Evolutionary conservation across 1,140 invertebrate genomes (phyloP).

Genomic region (Lucilia sericata): DNA sequence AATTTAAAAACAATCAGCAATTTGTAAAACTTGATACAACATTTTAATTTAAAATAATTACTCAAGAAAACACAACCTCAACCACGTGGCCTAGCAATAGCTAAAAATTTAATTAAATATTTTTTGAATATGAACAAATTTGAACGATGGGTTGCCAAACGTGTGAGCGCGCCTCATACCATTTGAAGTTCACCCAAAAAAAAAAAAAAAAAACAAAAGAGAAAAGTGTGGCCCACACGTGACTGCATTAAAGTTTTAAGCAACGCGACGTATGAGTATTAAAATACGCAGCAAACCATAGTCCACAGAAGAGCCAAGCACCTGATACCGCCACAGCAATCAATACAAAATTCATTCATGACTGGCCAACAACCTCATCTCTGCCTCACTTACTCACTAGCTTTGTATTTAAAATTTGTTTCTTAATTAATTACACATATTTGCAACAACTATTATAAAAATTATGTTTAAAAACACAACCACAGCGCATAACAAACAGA

Average conservation of each 20-base stretch:
- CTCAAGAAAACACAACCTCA: neutral
- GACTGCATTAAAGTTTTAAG: neutral
- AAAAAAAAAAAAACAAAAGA: neutral
- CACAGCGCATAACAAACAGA: neutral
- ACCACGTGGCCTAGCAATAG: neutral
- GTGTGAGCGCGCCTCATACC: neutral
- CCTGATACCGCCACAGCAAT: neutral
- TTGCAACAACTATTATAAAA: neutral
- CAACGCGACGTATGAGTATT: neutral
- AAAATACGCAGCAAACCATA: neutral
- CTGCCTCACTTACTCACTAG: neutral
- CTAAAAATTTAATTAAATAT: neutral
- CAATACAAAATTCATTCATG: neutral
- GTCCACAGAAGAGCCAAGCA: neutral
- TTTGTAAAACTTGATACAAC: too few relatives aligned
- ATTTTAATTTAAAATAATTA: neutral
- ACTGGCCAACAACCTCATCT: neutral
- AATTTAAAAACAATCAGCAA: too few relatives aligned
- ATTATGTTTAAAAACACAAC: neutral
- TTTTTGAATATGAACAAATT: constrained; percentile 22
- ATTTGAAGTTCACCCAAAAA: neutral
- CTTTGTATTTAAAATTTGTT: neutral
- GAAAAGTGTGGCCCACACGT: constrained; percentile 13
- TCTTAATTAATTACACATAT: constrained; percentile 15
- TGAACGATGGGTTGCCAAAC: neutral